These are phyloP conservation scores for Pseudomugil tenellus DNA, from an alignment of 2,797 vertebrate species.

Conservation along the genomic window DNA sequence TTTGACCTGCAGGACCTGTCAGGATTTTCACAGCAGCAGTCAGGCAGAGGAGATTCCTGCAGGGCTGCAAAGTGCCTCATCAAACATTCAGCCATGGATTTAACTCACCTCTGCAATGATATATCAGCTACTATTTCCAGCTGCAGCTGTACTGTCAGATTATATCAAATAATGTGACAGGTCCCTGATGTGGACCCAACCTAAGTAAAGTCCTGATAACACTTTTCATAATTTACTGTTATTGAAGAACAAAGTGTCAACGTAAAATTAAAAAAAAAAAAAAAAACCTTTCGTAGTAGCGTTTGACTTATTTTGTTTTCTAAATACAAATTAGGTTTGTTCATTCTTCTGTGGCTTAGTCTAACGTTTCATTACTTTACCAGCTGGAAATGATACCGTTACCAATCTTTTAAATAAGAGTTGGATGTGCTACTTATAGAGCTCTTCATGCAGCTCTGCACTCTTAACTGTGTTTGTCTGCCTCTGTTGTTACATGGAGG, in stretches of 20 bases:
- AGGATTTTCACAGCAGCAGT: slow-evolving; percentile 53
- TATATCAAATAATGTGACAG: slow-evolving; percentile 26
- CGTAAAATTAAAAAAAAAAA: neutral
- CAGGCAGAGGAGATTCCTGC: slow-evolving; percentile 54
- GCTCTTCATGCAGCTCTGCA: neutral
- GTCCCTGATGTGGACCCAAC: slow-evolving; percentile 8
- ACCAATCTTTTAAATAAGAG: slow-evolving; percentile 26
- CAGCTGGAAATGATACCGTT: slow-evolving; percentile 12
- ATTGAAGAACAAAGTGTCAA: neutral
- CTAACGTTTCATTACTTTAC: slow-evolving; percentile 19
- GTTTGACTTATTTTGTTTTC: slow-evolving; percentile 23
- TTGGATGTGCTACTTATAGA: slow-evolving; percentile 2
- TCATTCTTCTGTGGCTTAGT: slow-evolving; percentile 2
- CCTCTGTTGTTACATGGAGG: slow-evolving; percentile 10
- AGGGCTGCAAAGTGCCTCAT: slow-evolving; percentile 63
- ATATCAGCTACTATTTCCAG: slow-evolving; percentile 32
- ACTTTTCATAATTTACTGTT: slow-evolving; percentile 32
- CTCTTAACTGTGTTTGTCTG: slow-evolving; percentile 3
- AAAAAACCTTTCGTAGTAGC: neutral
- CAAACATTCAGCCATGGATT: slow-evolving; percentile 61
- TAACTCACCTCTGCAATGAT: slow-evolving; percentile 36
- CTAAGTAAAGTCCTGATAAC: slow-evolving; percentile 34
- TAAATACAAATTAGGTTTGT: slow-evolving; percentile 28
- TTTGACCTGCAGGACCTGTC: slow-evolving; percentile 64
- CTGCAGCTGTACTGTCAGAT: slow-evolving; percentile 32